Percentiles rank a stretch among this genome's conserved stretches.
Conservation (phyloP, 2,888 invertebrate genomes). For the Acronicta alni region DNA sequence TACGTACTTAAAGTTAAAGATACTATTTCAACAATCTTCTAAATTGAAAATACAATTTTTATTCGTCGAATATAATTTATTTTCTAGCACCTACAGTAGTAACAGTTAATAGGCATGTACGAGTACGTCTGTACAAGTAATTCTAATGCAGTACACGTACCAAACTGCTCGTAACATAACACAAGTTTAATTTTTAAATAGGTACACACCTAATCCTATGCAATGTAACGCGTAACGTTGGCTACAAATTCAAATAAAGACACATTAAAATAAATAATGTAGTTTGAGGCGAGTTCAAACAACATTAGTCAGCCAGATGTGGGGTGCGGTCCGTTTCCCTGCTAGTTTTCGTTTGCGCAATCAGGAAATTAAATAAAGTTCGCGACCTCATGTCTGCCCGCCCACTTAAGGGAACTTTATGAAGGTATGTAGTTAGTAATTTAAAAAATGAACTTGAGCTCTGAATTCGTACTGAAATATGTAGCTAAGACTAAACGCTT, state of each 20-base stretch:
- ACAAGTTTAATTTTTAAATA: conserved; percentile 58
- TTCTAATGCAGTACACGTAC: conserved; percentile 49
- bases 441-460: conserved; percentile 22
- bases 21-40: conserved; percentile 13
- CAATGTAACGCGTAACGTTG: conserved; percentile 45
- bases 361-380: conserved; percentile 81
- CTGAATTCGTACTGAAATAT: conserved; percentile 12
- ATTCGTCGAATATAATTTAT: conserved; percentile 15
- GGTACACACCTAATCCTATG: conserved; percentile 51
- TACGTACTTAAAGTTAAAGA: conserved; percentile 16
- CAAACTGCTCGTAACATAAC: conserved; percentile 51
- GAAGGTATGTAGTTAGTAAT: conserved; percentile 24
- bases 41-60: conserved; percentile 19
- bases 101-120: conserved; percentile 25
- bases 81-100: conserved; percentile 23
- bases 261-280: conserved; percentile 66
- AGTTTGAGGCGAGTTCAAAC: conserved; percentile 65
- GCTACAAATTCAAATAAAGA: conserved; percentile 65
- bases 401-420: conserved; percentile 45
- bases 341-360: conserved; percentile 74
- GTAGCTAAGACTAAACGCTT: background rate
- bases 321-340: conserved; percentile 61
- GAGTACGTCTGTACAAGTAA: conserved; percentile 6
- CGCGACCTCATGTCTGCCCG: conserved; percentile 58
- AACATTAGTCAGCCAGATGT: conserved; percentile 62